phyloP scores from a whole-genome alignment of 2,888 invertebrate species.

The Leistus spinibarbis region DNA sequence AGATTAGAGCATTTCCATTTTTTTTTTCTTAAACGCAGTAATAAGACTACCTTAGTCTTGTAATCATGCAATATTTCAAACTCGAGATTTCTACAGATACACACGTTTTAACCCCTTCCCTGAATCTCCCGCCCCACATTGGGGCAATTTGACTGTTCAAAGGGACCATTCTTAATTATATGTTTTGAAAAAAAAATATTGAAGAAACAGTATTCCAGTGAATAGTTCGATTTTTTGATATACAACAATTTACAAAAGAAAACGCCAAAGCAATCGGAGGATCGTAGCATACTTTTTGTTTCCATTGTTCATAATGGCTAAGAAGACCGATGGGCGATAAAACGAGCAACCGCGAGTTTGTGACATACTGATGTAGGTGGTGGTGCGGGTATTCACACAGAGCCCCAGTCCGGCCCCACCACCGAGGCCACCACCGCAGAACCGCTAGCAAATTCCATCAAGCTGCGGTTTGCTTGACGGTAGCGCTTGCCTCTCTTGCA shows the following conservation, averaged over 20 bases:
- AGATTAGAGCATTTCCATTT: neutral
- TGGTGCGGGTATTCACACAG: neutral
- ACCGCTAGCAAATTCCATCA: conserved; percentile 14
- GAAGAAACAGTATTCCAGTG: too few relatives aligned
- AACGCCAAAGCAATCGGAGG: neutral
- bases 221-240: too few relatives aligned
- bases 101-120: too few relatives aligned
- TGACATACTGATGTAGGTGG: neutral
- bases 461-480: conserved; percentile 14
- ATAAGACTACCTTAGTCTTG: neutral
- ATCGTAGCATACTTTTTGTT: neutral
- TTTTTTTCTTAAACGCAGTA: conserved; percentile 24
- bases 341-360: neutral
- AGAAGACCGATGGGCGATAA: neutral
- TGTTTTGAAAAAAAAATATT: too few relatives aligned
- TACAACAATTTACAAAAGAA: too few relatives aligned
- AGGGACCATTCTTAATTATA: too few relatives aligned
- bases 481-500: neutral
- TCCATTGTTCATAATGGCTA: neutral
- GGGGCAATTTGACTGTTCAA: too few relatives aligned
- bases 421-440: neutral
- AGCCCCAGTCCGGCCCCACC: too few relatives aligned
- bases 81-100: too few relatives aligned
- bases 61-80: too few relatives aligned
- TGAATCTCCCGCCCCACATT: too few relatives aligned